Base-by-base conservation (phyloP, 37 sponge, comb jelly and placozoan genomes). In the Haliclona indistincta region DNA sequence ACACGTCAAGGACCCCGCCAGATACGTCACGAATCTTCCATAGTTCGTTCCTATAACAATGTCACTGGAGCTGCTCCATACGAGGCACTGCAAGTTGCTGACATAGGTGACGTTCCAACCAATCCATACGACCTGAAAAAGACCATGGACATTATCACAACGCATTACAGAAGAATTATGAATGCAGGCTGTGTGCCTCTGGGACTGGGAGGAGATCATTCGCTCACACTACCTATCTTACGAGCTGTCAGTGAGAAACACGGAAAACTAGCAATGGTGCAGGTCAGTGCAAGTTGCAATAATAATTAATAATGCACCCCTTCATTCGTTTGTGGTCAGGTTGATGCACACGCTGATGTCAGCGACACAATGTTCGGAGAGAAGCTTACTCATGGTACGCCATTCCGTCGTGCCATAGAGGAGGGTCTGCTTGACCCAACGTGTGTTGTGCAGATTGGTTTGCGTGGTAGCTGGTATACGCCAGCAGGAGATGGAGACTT, bases 131-230 rank as follows among this genome's bases (percentile, higher is more conserved):
- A 67, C 63, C n/a, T 91, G 10, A 20, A 38, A 23, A 73, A 74
- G 28, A 62, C 84, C 8, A 29, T 73, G 32, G 75, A 82, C 29
- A 56, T 55, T 56, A 91, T 91, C 38, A 77, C 67, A 11, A 63
- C 72, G 0, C 76, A 54, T 45, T 82, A 77, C 68, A 19, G 41
- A 26, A 68, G 74, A 17, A 52, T 91, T 11, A 43, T 77, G 41
- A 64, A 76, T 23, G 70, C 55, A 23, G 65, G 68, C 43, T 79
- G 79, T 49, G 69, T 78, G 38, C 88, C 92, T 0, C 68, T 91
- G 8, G 70, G 70, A 1, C 15, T 83, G 63, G 92, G 92, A 1
- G 92, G 92, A n/a, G 92, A 91, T 49, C 92, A 91, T 68, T 66
- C 84, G 5, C 35, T 91, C 39, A 82, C 92, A 26, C 71, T 67